phyloP scores from a whole-genome alignment of 2,113 vertebrate species.

The Notarius lentiginosus region DNA sequence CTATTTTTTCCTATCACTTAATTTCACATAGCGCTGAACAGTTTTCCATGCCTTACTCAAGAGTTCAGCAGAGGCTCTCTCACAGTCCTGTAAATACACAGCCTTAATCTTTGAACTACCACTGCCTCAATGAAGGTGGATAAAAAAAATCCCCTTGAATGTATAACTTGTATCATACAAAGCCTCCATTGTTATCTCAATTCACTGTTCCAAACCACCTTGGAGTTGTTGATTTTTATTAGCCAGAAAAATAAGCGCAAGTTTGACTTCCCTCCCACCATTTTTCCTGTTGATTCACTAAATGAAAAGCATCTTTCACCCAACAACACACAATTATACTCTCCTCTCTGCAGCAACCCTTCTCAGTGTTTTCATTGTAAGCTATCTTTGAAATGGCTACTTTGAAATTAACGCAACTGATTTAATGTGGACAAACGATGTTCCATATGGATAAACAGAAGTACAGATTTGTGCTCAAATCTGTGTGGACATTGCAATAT shows the following conservation, averaged over 20 bases:
- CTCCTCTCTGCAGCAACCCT: constrained; percentile 64
- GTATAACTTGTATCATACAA: constrained; percentile 16
- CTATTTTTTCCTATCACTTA: not conserved
- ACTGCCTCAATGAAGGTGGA: not conserved
- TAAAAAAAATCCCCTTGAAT: constrained; percentile 4
- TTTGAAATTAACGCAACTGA: constrained; percentile 31
- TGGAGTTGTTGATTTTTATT: constrained; percentile 62
- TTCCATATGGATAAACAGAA: not conserved
- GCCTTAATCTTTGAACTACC: not conserved
- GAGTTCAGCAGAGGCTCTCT: not conserved
- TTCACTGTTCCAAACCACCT: constrained; percentile 59
- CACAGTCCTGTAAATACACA: not conserved
- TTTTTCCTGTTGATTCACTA: constrained; percentile 70
- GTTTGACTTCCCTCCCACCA: constrained; percentile 65
- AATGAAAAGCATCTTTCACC: constrained; percentile 70
- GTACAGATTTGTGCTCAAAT: not conserved
- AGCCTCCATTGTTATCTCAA: constrained; percentile 36
- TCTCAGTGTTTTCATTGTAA: constrained; percentile 66
- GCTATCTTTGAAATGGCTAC: constrained; percentile 16
- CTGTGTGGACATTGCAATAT: not conserved
- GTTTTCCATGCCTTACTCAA: not conserved
- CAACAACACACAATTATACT: constrained; percentile 58
- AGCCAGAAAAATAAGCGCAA: constrained; percentile 64
- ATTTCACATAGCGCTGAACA: not conserved
- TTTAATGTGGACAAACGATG: not conserved